These are phyloP conservation scores for Cynopterus brachyotis DNA, from an alignment of 2,113 vertebrate species.

Conservation along the genomic window DNA sequence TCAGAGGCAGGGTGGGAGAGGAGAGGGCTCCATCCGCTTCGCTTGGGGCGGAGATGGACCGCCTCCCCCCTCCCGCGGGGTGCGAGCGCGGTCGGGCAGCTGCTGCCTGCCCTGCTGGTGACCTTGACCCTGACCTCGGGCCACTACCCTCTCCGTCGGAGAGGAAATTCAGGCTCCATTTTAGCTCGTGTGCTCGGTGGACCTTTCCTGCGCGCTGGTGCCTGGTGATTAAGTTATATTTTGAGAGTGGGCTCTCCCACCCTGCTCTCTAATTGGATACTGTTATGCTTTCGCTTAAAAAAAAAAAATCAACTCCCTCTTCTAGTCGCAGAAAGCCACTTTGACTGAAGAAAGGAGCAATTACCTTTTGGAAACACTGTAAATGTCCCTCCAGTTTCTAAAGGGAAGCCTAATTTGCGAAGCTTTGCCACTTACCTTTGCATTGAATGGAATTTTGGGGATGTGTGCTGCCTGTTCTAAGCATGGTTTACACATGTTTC, in stretches of 20 bases:
- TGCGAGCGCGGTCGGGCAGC: constrained; percentile 68
- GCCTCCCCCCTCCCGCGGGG: constrained; percentile 39
- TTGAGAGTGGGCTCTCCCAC: neutral
- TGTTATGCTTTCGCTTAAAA: constrained; percentile 55
- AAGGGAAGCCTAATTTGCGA: constrained; percentile 56
- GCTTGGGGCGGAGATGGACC: constrained; percentile 46
- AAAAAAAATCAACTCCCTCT: constrained; percentile 61
- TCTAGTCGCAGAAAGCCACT: constrained; percentile 58
- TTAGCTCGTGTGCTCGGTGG: constrained; percentile 81
- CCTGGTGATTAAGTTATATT: constrained; percentile 64
- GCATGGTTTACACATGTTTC: constrained; percentile 62
- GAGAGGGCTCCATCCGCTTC: constrained; percentile 57
- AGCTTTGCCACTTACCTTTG: constrained; percentile 64
- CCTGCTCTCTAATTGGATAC: constrained; percentile 63
- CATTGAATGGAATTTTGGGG: constrained; percentile 34
- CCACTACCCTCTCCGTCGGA: constrained; percentile 80
- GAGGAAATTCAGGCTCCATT: constrained; percentile 86
- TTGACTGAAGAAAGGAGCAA: constrained; percentile 65
- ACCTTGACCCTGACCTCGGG: constrained; percentile 87
- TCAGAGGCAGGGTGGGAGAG: neutral
- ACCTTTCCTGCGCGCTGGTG: constrained; percentile 61
- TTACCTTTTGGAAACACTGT: constrained; percentile 61
- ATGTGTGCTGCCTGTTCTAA: constrained; percentile 34
- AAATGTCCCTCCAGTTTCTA: neutral
- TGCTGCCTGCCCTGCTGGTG: constrained; percentile 81